phyloP scores from a whole-genome alignment of 2,113 vertebrate genomes.

The Peromyscus polionotus region DNA sequence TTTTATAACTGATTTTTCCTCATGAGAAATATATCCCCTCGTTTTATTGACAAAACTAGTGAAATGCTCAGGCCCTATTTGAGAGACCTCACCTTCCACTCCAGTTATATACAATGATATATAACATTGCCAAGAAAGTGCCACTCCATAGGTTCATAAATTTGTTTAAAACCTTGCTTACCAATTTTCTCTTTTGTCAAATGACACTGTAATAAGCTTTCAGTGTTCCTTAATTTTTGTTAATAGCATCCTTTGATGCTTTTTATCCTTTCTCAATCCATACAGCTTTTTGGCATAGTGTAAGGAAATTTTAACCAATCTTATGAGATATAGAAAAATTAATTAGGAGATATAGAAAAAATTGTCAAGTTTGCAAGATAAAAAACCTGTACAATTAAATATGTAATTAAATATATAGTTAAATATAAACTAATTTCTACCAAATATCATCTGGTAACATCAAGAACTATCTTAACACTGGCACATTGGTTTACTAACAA shows the following conservation, averaged over 20 bases:
- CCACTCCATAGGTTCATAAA: background rate
- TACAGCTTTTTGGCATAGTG: background rate
- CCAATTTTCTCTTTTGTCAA: background rate
- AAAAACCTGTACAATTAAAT: background rate
- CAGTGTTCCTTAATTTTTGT: background rate
- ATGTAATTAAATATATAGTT: background rate
- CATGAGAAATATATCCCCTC: background rate
- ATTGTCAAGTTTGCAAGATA: background rate
- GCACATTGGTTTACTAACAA: background rate
- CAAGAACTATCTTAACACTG: background rate
- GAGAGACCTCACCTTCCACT: background rate
- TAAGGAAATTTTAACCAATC: background rate
- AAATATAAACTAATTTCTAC: background rate
- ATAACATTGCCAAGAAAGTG: background rate
- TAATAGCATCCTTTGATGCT: background rate
- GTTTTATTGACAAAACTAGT: background rate
- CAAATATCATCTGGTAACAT: background rate
- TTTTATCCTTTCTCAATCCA: background rate
- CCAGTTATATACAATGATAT: background rate
- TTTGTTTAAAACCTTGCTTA: background rate
- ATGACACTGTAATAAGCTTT: background rate
- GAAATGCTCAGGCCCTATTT: background rate
- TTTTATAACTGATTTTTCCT: constrained; percentile 1
- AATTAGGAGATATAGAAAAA: background rate
- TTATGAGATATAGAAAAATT: background rate